Evolutionary conservation across 2,797 vertebrate species (phyloP), one percentile per base, ranked within the genome.

Genomic region (Spea hammondii): DNA sequence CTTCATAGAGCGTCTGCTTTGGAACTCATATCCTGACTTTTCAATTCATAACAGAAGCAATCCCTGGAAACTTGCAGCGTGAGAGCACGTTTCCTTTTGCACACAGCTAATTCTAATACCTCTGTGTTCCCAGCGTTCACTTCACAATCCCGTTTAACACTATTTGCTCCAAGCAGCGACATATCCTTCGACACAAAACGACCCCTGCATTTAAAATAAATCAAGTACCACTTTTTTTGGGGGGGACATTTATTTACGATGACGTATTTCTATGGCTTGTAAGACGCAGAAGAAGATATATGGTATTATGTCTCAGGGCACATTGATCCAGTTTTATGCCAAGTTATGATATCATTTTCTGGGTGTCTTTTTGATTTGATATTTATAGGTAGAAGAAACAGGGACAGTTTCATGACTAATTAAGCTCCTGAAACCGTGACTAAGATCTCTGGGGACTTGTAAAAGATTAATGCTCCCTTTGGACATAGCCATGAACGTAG

Each of bases 61-160:
- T 86, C 86, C 84, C 85, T 71, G 84, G 48, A 80, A 87, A 89
- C 86, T 89, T 89, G 86, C 86, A 83, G 53, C 0, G 10, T 32
- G 78, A 71, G 78, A 88, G 87, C 88, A 74, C 7, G 0, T 82
- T 49, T 83, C 84, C 81, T 0, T 0, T 68, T 57, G 83, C 49
- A 0, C 83, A 67, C 77, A 10, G 62, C n/a, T 32, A 53, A 71
- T 84, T 84, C 73, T 77, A 12, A 68, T 3, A 1, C 85, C 79
- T 70, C 83, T 80, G 84, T 80, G 78, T 79, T 83, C 59, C 62
- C 1, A 62, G 47, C 54, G 54, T 75, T 80, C 0, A 60, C 57
- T 80, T 59, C 6, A 17, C n/a, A 32, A 17, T 17, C n/a, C 59
- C 14, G 13, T 82, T 8, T 11, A 45, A 77, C 65, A 45, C 83